Conservation (phyloP, 2,888 invertebrate species). For the Bursaphelenchus okinawaensis region DNA sequence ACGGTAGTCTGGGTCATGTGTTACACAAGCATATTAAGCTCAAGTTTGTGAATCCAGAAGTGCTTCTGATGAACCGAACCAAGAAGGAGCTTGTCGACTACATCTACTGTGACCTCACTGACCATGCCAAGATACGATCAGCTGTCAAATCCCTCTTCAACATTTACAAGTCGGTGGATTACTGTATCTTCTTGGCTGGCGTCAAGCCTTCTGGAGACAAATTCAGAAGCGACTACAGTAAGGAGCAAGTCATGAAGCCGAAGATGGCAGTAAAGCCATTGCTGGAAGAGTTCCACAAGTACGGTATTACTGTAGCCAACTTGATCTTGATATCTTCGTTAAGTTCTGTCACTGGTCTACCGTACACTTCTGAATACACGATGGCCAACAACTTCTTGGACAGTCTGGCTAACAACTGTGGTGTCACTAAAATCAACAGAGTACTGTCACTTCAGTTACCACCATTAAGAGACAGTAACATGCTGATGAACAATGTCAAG, state of each 20-base stretch:
- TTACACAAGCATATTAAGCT: not conserved
- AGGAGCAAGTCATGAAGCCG: constrained; percentile 3
- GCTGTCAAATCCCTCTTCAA: not conserved
- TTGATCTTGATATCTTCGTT: constrained; percentile 40
- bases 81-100: not conserved
- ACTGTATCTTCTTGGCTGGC: not conserved
- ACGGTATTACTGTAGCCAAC: constrained; percentile 18
- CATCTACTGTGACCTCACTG: not conserved
- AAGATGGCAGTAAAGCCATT: not conserved
- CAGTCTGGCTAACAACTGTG: constrained; percentile 12
- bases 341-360: constrained; percentile 35
- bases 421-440: not conserved
- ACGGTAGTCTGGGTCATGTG: not conserved
- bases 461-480: constrained; percentile 6
- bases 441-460: constrained; percentile 18
- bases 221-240: not conserved
- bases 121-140: not conserved
- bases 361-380: constrained; percentile 41
- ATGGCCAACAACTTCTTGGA: constrained; percentile 42
- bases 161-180: not conserved
- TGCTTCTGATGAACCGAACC: not conserved
- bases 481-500: constrained; percentile 1
- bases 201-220: not conserved
- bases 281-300: constrained; percentile 19
- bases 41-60: not conserved